phyloP scores from a whole-genome alignment of 2,888 invertebrate genomes.

The Craniophora ligustri region DNA sequence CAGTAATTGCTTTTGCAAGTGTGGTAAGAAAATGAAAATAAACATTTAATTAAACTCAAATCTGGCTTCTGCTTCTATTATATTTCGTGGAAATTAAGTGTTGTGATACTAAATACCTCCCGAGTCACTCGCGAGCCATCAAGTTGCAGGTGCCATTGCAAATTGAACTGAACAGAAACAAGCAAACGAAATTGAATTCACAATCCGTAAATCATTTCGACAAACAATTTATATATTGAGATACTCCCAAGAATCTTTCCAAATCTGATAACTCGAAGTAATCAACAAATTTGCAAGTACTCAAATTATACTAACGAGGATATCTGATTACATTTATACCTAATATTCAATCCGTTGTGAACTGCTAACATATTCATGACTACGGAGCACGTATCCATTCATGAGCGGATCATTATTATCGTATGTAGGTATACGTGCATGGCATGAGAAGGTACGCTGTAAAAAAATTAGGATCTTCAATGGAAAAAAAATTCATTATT shows the following conservation, averaged over 20 bases:
- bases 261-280: constrained; percentile 9
- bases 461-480: neutral
- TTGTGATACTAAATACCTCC: too few relatives aligned
- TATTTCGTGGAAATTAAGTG: too few relatives aligned
- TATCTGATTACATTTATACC: constrained; percentile 28
- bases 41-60: too few relatives aligned
- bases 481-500: too few relatives aligned
- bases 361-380: constrained; percentile 39
- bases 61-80: too few relatives aligned
- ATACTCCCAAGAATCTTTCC: too few relatives aligned
- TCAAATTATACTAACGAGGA: constrained; percentile 13
- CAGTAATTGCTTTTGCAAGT: too few relatives aligned
- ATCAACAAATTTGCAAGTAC: constrained; percentile 28
- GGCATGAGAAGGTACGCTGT: constrained; percentile 12
- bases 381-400: constrained; percentile 19
- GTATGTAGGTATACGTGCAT: neutral
- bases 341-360: constrained; percentile 28
- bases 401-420: constrained; percentile 35
- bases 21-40: too few relatives aligned
- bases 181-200: too few relatives aligned
- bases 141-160: too few relatives aligned
- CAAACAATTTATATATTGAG: constrained; percentile 3
- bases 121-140: too few relatives aligned
- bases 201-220: neutral
- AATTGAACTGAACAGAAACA: too few relatives aligned